A percentile compares a stretch with the other conserved stretches of the same genome.
These are phyloP conservation scores for Stichodactyla helianthus DNA, from an alignment of 64 coral and sea anemone genomes.

Conservation along the genomic window DNA sequence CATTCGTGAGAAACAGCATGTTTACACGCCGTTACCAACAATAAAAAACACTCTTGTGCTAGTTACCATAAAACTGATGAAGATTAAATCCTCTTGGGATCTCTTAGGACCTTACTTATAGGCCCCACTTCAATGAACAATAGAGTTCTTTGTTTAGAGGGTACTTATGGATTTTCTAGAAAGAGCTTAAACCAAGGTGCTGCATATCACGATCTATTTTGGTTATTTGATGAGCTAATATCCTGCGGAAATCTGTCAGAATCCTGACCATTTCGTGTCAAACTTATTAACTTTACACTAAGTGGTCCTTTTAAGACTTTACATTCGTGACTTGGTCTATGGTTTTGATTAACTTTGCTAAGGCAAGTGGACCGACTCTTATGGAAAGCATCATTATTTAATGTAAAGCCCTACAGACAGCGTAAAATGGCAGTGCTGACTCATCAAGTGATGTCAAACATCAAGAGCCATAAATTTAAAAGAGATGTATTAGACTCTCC, in stretches of 20 bases:
- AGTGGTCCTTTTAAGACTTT: background rate
- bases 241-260: background rate
- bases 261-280: background rate
- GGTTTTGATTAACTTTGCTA: no score
- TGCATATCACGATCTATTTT: background rate
- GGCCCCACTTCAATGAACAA: background rate
- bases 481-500: no score
- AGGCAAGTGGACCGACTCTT: no score
- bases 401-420: no score
- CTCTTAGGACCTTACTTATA: background rate
- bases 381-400: no score
- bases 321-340: no score
- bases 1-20: background rate
- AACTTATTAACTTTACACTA: background rate
- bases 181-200: background rate
- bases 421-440: no score
- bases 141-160: background rate
- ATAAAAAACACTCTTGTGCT: background rate
- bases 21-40: slow-evolving; percentile 51
- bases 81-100: background rate
- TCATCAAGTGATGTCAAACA: no score
- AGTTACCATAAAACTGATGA: background rate
- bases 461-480: no score
- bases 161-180: background rate
- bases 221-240: background rate